Evolutionary conservation across 2,888 invertebrate genomes (phyloP).

Genomic region (Caradrina clavipalpis): DNA sequence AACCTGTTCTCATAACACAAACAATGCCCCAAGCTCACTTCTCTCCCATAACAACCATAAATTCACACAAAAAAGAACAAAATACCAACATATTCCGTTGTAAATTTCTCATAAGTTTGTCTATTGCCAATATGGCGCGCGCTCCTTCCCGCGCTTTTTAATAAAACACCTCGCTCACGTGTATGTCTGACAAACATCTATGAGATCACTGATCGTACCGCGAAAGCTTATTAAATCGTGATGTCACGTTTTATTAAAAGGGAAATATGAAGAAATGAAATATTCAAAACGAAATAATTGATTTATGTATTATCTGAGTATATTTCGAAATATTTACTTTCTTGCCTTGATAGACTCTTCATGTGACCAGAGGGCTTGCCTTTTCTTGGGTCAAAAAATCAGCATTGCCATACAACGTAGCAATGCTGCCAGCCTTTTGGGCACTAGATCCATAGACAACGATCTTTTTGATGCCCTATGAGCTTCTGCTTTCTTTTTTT

Average conservation of each 20-base stretch:
- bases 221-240: constrained; percentile 52
- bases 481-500: no score
- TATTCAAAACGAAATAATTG: background rate
- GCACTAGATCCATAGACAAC: no score
- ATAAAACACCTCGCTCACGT: constrained; percentile 58
- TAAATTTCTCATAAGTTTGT: constrained; percentile 57
- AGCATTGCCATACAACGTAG: no score
- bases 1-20: constrained; percentile 1
- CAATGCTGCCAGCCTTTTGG: no score
- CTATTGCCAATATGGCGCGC: constrained; percentile 62
- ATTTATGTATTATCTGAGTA: background rate
- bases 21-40: background rate
- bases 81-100: constrained; percentile 33
- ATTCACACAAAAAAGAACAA: constrained; percentile 16
- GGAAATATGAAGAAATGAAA: constrained; percentile 3
- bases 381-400: no score
- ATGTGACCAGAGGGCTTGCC: no score
- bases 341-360: background rate
- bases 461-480: no score
- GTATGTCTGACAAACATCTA: constrained; percentile 54
- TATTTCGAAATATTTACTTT: background rate
- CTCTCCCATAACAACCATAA: constrained; percentile 17
- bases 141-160: constrained; percentile 58
- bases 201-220: constrained; percentile 41
- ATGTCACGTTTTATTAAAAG: constrained; percentile 38